Base-by-base conservation (phyloP, 64 coral and sea anemone genomes). In the Acropora yongei region DNA sequence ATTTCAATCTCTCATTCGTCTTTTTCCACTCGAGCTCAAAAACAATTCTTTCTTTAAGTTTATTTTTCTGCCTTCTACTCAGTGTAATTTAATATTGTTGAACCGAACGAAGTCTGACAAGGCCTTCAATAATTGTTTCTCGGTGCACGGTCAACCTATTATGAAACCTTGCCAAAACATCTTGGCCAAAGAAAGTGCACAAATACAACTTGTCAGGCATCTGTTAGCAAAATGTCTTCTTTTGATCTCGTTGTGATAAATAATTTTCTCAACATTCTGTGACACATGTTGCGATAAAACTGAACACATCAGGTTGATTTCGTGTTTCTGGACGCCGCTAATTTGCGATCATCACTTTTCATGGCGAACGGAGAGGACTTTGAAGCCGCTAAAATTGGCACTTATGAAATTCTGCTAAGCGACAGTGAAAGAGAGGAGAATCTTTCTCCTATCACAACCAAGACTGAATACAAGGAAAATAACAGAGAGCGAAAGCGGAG, bases 281-380 rank as follows among this genome's bases (percentile, higher is more conserved):
- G 30, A 30, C 30, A 30, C 10, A 10, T 55, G 51, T 55, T 55
- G 51, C 6, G 6, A 55, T 55, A 0, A 55, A 10, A 10, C 5
- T 10, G 0, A 55, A 55, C 6, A 55, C 51, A 55, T 63, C 60
- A 12, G 16, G 0, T 10, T 63, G 8, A 63, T 63, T 13, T 13
- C 5, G 51, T 63, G 60, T 63, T 63, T 63, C 30, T 30, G 30
- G 11, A 63, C 11, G 7, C 13, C 3, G 1, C 8, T 84, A 84
- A 84, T 84, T 68, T 47, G 5, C 68, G 43, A 19, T 85, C 6
- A 85, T 85, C 16, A 8, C 44, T 72, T 8, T 49, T 49, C 20
- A 85, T 85, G 82, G 82, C 42, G 43, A 85, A 72, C 66, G 72
- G 47, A 85, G 61, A 49, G 65, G 46, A 85, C 44, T 12, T 7